These are phyloP conservation scores for Rhingia rostrata DNA, from an alignment of 2,888 invertebrate genomes.

Conservation along the genomic window DNA sequence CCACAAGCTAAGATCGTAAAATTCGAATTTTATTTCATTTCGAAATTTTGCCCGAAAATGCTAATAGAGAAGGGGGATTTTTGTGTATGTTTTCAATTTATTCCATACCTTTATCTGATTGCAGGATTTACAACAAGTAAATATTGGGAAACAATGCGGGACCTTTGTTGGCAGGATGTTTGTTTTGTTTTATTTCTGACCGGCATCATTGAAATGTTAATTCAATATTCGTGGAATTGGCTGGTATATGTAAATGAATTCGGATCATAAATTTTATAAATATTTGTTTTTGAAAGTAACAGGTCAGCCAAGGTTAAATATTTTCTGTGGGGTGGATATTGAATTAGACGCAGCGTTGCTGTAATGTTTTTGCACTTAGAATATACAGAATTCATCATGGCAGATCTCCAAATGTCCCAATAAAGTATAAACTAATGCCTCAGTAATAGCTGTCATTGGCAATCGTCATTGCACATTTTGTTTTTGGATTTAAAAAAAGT, in stretches of 20 bases:
- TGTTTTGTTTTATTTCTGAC: constrained; percentile 3
- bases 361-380: too few species aligned
- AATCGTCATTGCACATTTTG: too few species aligned
- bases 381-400: too few species aligned
- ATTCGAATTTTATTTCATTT: not conserved
- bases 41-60: not conserved
- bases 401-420: too few species aligned
- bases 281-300: not conserved
- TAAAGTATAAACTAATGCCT: too few species aligned
- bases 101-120: not conserved
- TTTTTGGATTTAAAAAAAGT: too few species aligned
- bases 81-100: not conserved
- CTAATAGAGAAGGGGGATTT: not conserved
- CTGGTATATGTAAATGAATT: not conserved
- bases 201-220: constrained; percentile 1
- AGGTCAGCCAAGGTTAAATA: too few species aligned
- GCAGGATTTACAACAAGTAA: not conserved
- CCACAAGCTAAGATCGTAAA: constrained; percentile 47
- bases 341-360: too few species aligned
- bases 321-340: too few species aligned
- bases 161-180: constrained; percentile 1
- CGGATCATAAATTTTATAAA: not conserved
- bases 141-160: constrained; percentile 4
- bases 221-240: not conserved
- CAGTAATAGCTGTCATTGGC: too few species aligned